Conservation (phyloP, 1,140 invertebrate species). For the Cotesia glomerata region DNA sequence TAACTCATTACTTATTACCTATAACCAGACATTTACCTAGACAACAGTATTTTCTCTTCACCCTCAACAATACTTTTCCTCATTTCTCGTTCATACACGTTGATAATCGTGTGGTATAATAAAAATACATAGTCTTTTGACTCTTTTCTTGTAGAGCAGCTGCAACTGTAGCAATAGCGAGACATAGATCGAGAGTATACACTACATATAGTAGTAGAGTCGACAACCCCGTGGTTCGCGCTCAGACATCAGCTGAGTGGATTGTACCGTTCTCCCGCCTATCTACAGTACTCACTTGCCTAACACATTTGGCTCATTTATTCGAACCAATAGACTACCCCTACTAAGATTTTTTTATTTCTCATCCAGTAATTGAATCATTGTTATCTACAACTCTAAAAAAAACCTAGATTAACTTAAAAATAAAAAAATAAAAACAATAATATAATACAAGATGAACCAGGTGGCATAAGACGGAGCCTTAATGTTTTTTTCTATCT, state of each 20-base stretch:
- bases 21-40: too few relatives aligned
- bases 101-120: neutral
- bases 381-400: neutral
- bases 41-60: too few relatives aligned
- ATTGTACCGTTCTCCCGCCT: constrained; percentile 15
- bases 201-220: neutral
- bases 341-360: neutral
- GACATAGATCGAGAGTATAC: neutral
- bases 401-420: neutral
- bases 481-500: constrained; percentile 1
- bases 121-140: neutral
- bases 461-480: constrained; percentile 18
- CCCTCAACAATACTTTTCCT: neutral
- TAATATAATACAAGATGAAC: constrained; percentile 6
- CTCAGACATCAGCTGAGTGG: constrained; percentile 38
- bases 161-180: neutral
- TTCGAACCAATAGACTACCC: constrained; percentile 6
- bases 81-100: neutral
- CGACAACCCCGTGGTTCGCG: constrained; percentile 28
- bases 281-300: constrained; percentile 1
- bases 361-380: too few relatives aligned
- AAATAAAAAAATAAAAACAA: neutral
- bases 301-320: neutral
- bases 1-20: too few relatives aligned
- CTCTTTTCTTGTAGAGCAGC: neutral